These are phyloP conservation scores for Apolygus lucorum DNA, from an alignment of 1,140 invertebrate genomes.

Conservation along the genomic window DNA sequence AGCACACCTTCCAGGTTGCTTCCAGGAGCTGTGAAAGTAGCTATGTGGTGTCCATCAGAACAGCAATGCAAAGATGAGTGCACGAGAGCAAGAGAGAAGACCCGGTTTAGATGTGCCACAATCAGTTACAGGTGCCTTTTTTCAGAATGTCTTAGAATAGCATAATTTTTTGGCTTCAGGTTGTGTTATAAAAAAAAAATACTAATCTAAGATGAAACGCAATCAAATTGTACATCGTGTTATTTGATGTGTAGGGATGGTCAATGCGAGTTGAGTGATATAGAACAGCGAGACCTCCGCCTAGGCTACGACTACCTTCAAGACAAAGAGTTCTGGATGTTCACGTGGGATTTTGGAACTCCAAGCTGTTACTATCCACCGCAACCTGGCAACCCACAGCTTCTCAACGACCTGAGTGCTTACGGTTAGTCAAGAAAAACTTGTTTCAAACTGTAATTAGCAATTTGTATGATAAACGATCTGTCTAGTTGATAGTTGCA, in stretches of 20 bases:
- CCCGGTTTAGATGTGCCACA: conserved; percentile 56
- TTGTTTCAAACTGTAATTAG: too few relatives aligned
- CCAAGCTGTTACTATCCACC: conserved; percentile 37
- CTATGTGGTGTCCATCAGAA: conserved; percentile 50
- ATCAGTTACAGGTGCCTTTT: conserved; percentile 64
- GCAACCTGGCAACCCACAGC: conserved; percentile 26
- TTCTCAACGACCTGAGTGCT: conserved; percentile 5
- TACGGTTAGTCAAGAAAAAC: too few relatives aligned
- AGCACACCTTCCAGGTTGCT: conserved; percentile 57
- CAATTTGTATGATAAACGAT: too few relatives aligned
- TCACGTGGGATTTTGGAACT: conserved; percentile 51
- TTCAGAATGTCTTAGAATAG: too few relatives aligned
- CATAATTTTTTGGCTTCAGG: too few relatives aligned
- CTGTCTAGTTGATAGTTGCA: too few relatives aligned
- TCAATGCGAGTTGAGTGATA: conserved; percentile 60
- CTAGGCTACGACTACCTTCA: conserved; percentile 53
- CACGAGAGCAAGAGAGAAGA: conserved; percentile 46
- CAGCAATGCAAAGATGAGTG: conserved; percentile 60
- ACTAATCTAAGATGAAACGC: too few relatives aligned
- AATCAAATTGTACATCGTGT: too few relatives aligned
- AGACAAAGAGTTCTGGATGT: conserved; percentile 49
- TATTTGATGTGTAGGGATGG: conserved; percentile 33
- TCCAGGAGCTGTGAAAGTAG: conserved; percentile 52
- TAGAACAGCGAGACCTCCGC: conserved; percentile 56
- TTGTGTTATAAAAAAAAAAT: too few relatives aligned